phyloP scores from a whole-genome alignment of 23 tunicate species.

The Diplosoma virens region DNA sequence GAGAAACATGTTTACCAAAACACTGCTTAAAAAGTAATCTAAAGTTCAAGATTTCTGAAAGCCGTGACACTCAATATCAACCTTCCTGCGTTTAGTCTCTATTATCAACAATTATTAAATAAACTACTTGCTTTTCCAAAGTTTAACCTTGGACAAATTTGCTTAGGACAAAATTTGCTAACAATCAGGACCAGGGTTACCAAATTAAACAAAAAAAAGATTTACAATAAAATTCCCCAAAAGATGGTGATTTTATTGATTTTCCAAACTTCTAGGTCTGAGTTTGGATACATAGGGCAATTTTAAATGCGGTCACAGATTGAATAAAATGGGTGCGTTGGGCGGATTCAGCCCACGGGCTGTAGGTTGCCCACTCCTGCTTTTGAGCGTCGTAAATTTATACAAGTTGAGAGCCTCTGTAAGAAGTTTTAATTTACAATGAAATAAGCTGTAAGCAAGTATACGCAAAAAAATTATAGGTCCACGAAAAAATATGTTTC shows the following conservation, averaged over 20 bases:
- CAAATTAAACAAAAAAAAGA: background rate
- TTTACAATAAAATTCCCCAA: too few species aligned
- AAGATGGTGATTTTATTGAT: too few species aligned
- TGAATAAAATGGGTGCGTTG: background rate
- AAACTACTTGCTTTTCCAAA: background rate
- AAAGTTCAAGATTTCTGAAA: background rate
- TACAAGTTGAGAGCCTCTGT: too few species aligned
- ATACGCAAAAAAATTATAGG: too few species aligned
- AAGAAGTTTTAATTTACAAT: too few species aligned
- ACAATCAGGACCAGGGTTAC: background rate
- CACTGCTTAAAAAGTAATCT: background rate
- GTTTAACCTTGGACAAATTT: background rate
- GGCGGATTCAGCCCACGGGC: background rate
- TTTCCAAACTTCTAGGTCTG: too few species aligned
- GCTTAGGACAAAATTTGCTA: background rate
- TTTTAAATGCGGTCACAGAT: background rate
- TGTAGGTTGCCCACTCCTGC: background rate
- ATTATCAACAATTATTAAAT: background rate
- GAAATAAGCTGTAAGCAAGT: too few species aligned
- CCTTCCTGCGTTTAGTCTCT: background rate
- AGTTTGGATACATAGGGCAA: background rate
- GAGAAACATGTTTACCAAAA: background rate
- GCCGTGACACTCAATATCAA: background rate
- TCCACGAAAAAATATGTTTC: too few species aligned
- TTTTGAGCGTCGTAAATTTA: background rate